Evolutionary conservation across 2,797 vertebrate genomes (phyloP).

Genomic region (Enteromius argenteus): DNA sequence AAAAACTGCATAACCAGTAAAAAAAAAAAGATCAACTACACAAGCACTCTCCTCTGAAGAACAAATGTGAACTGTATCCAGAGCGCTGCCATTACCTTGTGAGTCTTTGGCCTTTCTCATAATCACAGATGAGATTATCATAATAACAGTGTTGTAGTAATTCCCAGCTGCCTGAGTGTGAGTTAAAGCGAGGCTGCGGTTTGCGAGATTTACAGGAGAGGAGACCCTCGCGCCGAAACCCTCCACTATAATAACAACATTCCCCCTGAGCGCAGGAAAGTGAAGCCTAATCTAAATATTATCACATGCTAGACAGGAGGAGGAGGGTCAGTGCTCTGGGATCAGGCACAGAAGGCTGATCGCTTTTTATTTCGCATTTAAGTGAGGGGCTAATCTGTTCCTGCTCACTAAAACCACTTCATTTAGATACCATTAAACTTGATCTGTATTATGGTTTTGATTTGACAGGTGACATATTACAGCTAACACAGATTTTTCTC

Average conservation of each 20-base stretch:
- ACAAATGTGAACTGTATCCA: constrained; percentile 53
- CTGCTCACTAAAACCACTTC: constrained; percentile 12
- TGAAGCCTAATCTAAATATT: constrained; percentile 55
- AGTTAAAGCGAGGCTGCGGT: constrained; percentile 25
- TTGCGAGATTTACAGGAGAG: constrained; percentile 39
- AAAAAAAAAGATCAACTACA: background rate
- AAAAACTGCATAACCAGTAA: constrained; percentile 3
- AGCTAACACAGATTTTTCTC: constrained; percentile 17
- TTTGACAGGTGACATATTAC: constrained; percentile 37
- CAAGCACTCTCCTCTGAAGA: background rate
- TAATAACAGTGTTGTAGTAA: constrained; percentile 38
- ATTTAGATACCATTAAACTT: constrained; percentile 25
- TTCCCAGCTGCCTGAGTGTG: constrained; percentile 24
- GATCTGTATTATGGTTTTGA: constrained; percentile 20
- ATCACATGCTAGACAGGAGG: constrained; percentile 38
- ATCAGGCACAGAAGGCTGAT: background rate
- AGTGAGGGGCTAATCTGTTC: constrained; percentile 14
- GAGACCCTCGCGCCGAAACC: constrained; percentile 38
- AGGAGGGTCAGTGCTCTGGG: constrained; percentile 45
- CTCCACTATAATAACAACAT: constrained; percentile 47
- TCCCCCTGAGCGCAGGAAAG: constrained; percentile 43
- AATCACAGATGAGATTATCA: constrained; percentile 39
- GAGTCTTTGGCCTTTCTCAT: constrained; percentile 38
- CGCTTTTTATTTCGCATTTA: constrained; percentile 3
- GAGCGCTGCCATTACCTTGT: background rate